These are phyloP conservation scores for Schizothorax lantsangensis DNA, from an alignment of 2,797 vertebrate genomes.

Conservation along the genomic window DNA sequence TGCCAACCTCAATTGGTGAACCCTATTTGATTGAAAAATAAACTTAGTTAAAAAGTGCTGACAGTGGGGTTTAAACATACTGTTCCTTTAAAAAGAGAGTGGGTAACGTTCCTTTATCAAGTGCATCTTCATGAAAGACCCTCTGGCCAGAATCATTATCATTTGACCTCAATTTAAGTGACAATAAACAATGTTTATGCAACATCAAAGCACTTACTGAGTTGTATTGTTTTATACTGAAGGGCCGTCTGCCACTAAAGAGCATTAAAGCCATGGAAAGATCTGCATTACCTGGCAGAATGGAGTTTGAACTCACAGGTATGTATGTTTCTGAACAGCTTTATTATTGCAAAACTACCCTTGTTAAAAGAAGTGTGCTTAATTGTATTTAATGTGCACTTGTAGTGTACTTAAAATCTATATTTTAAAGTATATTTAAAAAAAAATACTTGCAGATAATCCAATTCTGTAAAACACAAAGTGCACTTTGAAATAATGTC, in stretches of 20 bases:
- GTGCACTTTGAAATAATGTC: neutral
- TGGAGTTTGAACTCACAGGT: constrained; percentile 85
- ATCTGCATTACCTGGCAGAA: constrained; percentile 70
- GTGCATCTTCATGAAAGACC: neutral
- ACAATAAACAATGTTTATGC: too few relatives aligned
- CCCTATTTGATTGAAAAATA: neutral
- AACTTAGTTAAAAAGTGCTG: neutral
- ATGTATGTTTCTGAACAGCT: constrained; percentile 2
- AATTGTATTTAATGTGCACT: neutral
- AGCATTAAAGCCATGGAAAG: constrained; percentile 80
- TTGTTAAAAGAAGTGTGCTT: neutral
- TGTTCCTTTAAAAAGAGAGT: neutral
- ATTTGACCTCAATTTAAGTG: neutral
- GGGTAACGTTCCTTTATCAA: neutral
- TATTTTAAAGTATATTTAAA: too few relatives aligned
- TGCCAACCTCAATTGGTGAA: neutral
- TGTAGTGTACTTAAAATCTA: neutral
- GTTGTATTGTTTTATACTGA: constrained; percentile 46
- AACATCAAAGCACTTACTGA: neutral
- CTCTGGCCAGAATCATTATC: neutral
- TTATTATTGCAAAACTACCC: neutral
- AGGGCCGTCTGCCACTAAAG: constrained; percentile 82
- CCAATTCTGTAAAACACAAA: too few relatives aligned
- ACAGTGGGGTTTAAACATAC: constrained; percentile 11
- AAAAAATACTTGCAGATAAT: neutral